Evolutionary conservation across 2,888 invertebrate genomes (phyloP), one percentile per base, ranked within the genome.

Genomic region (Limnephilus lunatus): DNA sequence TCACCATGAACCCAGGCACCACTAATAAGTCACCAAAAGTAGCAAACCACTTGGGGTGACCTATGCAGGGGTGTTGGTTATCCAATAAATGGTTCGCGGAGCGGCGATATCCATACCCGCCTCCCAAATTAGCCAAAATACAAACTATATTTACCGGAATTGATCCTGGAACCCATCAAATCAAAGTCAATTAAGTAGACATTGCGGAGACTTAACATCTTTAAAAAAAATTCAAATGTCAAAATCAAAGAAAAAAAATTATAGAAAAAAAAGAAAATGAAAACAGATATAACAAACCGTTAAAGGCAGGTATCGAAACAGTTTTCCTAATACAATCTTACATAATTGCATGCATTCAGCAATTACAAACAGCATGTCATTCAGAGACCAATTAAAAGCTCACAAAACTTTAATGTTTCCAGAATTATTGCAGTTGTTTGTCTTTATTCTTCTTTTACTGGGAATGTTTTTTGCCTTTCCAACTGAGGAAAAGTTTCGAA

Each of bases 401-500:
- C 88, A 25, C 80, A 89, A 89, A 89, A 32, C 39, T 89, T 68
- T 25, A 89, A 80, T 81, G 35, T 80, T 89, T 48, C 39, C 80
- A 39, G 44, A 68, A 80, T 32, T 35, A 89, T 39, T 80, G 88
- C 88, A 81, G 88, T 44, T 86, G 30, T 81, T 80, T 35, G 25
- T 35, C 82, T 91, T 91, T 91, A 91, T 91, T 87, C 91, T 90
- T 85, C 53, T 90, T 90, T 90, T 32, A 81, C 44, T 25, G 32
- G 30, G 53, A 81, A 48, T 81, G 85, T 88, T 81, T 81, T 80
- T 82, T 44, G 53, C 87, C 48, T 31, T 82, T 48, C 48, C 44
- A 88, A 82, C 81, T 81, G 91, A 81, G 92, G 30, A 32, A 92
- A 89, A 88, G 88, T 92, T 90, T 91, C 68, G 83, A 92, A 92